Base-by-base conservation (phyloP, 2,113 vertebrate genomes). In the Anoplopoma fimbria region DNA sequence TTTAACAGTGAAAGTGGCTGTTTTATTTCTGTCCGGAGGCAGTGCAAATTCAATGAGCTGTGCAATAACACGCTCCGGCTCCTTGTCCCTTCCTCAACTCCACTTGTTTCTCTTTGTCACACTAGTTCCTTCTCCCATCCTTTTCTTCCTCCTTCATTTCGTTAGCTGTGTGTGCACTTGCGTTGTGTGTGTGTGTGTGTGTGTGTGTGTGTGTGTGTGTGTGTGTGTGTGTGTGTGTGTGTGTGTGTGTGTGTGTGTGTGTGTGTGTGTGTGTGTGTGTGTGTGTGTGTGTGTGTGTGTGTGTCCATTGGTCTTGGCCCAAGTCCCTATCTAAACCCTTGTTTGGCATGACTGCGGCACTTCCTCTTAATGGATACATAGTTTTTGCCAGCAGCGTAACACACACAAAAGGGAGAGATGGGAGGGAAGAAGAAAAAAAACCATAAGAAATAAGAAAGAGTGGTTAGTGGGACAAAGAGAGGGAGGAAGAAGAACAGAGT, bases 21-120 rank as follows among this genome's bases (percentile, higher is more conserved):
- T 85, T 88, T 82, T 72, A 31, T 87, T 85, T 74, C 29, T 55
- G 15, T 71, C 84, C 80, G 68, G 74, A 83, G 77, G 84, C 74
- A 68, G 60, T 36, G 10, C 69, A 78, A 74, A 81, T 13, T 51
- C 65, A 85, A 67, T 79, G 81, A 81, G 77, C 76, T 58, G 64
- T 86, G 69, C 61, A 71, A 42, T 88, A 79, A 86, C 69, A 58
- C 2, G 2, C 47, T 84, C 74, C 68, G 77, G 84, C 81, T 86
- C 60, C 53, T 53, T 64, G 75, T 84, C 64, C 36, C 36, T 84
- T 82, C 75, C 49, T 82, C 69, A 21, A 27, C 65, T 77, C 70
- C 40, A 77, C 67, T 68, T 58, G 45, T 71, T 79, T 77, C 14
- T 67, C 27, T 73, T 73, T 79, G 45, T 64, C 34, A 23, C 29